phyloP scores from a whole-genome alignment of 1,140 invertebrate species.

The Charaxes varanes region DNA sequence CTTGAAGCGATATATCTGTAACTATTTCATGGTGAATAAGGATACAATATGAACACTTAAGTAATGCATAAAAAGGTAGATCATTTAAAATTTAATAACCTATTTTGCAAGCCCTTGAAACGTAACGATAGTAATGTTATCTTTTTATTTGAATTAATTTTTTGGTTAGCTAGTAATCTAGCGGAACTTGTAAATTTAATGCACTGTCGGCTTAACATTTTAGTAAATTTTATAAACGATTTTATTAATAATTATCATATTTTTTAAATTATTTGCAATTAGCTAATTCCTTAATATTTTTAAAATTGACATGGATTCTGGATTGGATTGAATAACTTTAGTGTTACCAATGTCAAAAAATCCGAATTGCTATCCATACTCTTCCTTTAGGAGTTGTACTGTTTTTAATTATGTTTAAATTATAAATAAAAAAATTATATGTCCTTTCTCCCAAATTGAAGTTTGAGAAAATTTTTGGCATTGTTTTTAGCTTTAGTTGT shows the following conservation, averaged over 20 bases:
- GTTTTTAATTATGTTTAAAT: too few relatives aligned
- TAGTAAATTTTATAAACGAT: background rate
- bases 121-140: slow-evolving; percentile 10
- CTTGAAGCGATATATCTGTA: slow-evolving; percentile 13
- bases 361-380: too few relatives aligned
- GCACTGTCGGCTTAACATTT: slow-evolving; percentile 41
- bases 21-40: too few relatives aligned
- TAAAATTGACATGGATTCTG: background rate
- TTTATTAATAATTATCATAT: background rate
- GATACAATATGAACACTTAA: too few relatives aligned
- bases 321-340: too few relatives aligned
- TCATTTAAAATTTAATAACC: slow-evolving; percentile 29
- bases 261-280: background rate
- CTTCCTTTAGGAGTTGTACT: too few relatives aligned
- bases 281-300: background rate
- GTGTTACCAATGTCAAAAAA: too few relatives aligned
- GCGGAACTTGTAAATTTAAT: slow-evolving; percentile 30
- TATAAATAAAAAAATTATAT: too few relatives aligned
- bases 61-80: too few relatives aligned
- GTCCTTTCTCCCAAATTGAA: too few relatives aligned
- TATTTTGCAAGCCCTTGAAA: slow-evolving; percentile 14
- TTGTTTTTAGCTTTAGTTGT: too few relatives aligned
- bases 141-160: slow-evolving; percentile 20
- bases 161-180: slow-evolving; percentile 23
- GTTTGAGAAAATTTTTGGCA: too few relatives aligned